Base-by-base conservation (phyloP, 2,113 vertebrate species). In the Daboia siamensis region DNA sequence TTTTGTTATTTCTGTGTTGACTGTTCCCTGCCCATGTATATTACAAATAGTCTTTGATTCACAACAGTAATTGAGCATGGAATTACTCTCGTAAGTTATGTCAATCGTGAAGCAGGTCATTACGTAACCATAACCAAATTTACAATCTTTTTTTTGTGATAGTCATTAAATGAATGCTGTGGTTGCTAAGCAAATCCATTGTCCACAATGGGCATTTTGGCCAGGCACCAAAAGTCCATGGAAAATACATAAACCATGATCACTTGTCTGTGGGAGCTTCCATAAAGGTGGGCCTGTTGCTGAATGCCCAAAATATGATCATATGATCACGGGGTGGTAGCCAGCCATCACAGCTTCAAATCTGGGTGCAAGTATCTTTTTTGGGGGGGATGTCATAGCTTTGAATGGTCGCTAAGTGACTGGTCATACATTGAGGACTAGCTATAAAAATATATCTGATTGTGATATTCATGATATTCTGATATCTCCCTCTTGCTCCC, bases 381-480 rank as follows among this genome's bases (percentile, higher is more conserved):
- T 12, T 0, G 4, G 29, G 4, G 29, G 29, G 29, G 20, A n/a
- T 69, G 11, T n/a, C 29, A 0, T 69, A 69, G 29, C 61, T 69
- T n/a, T n/a, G 61, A 69, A 13, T 69, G 10, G 12, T 29, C 1
- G 4, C 26, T 64, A n/a, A n/a, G 61, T 1, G 0, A 69, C 12
- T 1, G 0, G 11, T 69, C 4, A 69, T 69, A 64, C 11, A 64
- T n/a, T 64, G 61, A n/a, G 61, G 61, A 69, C 29, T 69, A n/a
- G 5, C 12, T 69, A 69, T 17, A 33, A 29, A 33, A 69, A 33
- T 48, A 11, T 46, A 24, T 55, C 54, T 51, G 51, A 93, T 24
- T 39, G 64, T 92, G 69, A 84, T 33, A 9, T 92, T 92, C 15
- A 52, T 29, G 90, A 80, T 93, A 39, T 95, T 69, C 0, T 51